Evolutionary conservation across 2,113 vertebrate genomes (phyloP).

Genomic region (Neodontobutis hainanensis): DNA sequence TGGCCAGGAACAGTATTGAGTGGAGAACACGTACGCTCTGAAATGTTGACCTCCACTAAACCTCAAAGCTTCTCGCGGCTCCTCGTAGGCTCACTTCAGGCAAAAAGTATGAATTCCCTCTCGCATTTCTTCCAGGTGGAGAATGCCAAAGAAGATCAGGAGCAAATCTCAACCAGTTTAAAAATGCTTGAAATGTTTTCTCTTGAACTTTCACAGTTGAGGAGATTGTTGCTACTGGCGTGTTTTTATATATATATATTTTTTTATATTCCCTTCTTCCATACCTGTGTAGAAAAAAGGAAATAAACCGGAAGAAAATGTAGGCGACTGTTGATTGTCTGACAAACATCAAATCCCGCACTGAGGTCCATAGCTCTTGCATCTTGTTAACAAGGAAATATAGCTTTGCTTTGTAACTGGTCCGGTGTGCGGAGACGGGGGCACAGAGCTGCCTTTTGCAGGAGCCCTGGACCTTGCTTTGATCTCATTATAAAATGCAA

Average conservation of each 20-base stretch:
- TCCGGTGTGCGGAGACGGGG: conserved; percentile 58
- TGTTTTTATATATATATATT: conserved; percentile 27
- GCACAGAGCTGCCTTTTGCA: conserved; percentile 63
- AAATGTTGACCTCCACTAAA: conserved; percentile 59
- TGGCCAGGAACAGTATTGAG: conserved; percentile 23
- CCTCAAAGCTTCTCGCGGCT: conserved; percentile 50
- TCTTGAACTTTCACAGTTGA: conserved; percentile 63
- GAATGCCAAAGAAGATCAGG: conserved; percentile 67
- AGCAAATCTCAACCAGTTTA: conserved; percentile 69
- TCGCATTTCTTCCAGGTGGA: conserved; percentile 63
- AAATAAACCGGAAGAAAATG: conserved; percentile 56
- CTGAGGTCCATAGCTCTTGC: conserved; percentile 47
- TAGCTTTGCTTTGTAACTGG: conserved; percentile 58
- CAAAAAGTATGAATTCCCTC: conserved; percentile 65
- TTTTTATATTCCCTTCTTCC: background rate
- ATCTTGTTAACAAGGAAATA: conserved; percentile 59
- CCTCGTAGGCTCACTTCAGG: conserved; percentile 61
- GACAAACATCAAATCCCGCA: conserved; percentile 46
- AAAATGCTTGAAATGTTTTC: conserved; percentile 73
- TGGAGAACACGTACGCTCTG: conserved; percentile 29
- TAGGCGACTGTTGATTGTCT: conserved; percentile 52
- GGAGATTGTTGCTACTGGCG: conserved; percentile 64
- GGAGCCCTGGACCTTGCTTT: conserved; percentile 73
- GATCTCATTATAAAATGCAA: conserved; percentile 85
- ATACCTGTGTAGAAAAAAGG: conserved; percentile 58